A percentile compares a stretch with the other conserved stretches of the same genome.
Evolutionary conservation across 2,797 vertebrate species (phyloP).

Genomic region (Mormyrus proboscirostris): DNA sequence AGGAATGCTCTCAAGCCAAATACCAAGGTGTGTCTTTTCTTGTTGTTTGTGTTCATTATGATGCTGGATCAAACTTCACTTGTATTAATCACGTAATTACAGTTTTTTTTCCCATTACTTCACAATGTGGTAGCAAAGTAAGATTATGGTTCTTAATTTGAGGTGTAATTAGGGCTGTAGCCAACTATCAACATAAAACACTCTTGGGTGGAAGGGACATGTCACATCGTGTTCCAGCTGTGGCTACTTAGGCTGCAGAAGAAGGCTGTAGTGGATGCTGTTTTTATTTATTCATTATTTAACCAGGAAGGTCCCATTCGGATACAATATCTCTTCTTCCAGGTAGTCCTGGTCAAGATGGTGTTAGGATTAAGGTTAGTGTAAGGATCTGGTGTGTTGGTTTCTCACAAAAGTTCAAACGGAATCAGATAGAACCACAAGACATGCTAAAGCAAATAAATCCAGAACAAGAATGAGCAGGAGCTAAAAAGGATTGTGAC

Average conservation of each 20-base stretch:
- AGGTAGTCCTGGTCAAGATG: not conserved
- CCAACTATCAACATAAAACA: not conserved
- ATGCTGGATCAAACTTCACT: not conserved
- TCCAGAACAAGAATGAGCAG: not conserved
- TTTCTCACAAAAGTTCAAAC: not conserved
- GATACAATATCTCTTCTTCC: no score
- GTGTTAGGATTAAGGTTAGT: not conserved
- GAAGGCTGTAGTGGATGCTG: not conserved
- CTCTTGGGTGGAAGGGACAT: not conserved
- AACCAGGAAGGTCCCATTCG: no score
- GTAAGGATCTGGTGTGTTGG: not conserved
- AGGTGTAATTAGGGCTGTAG: not conserved
- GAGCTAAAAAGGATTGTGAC: not conserved
- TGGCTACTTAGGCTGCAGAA: not conserved
- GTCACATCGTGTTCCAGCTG: not conserved
- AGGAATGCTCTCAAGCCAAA: conserved; percentile 74
- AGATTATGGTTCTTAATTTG: not conserved
- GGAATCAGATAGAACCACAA: not conserved
- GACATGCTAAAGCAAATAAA: not conserved
- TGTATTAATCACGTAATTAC: not conserved
- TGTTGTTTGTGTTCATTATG: not conserved
- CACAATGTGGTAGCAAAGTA: not conserved
- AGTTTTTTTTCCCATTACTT: not conserved
- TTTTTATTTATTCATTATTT: no score
- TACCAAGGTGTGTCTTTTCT: conserved; percentile 72